Evolutionary conservation across 1,140 invertebrate species (phyloP).

Genomic region (Drosophila santomea): DNA sequence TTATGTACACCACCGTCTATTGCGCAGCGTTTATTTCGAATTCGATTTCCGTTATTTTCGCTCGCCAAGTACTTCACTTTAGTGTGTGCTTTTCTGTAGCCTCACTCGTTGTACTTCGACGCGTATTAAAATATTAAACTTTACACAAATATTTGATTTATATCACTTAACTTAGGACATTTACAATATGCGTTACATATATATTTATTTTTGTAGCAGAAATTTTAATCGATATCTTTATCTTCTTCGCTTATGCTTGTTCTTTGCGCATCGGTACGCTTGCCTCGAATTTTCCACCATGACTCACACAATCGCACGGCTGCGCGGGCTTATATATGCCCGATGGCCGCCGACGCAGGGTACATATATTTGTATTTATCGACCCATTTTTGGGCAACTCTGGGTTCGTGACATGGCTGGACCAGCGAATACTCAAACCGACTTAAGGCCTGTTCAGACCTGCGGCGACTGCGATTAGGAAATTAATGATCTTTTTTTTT

Average conservation of each 20-base stretch:
- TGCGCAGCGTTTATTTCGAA: constrained; percentile 61
- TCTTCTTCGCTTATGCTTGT: constrained; percentile 65
- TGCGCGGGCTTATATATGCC: constrained; percentile 1
- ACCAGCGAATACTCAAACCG: too few species aligned
- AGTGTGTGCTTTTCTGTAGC: constrained; percentile 49
- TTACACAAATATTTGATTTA: constrained; percentile 80
- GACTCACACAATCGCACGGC: constrained; percentile 40
- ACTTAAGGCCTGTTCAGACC: too few species aligned
- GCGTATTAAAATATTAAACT: constrained; percentile 79
- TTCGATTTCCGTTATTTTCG: constrained; percentile 36
- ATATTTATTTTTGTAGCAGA: constrained; percentile 77
- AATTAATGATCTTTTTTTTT: too few species aligned
- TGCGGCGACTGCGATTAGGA: too few species aligned
- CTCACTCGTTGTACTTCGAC: constrained; percentile 83
- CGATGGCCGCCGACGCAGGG: too few species aligned
- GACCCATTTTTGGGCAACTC: background rate
- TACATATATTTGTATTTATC: background rate
- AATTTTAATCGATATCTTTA: constrained; percentile 80
- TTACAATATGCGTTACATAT: constrained; percentile 83
- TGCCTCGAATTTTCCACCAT: constrained; percentile 74
- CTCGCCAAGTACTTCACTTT: constrained; percentile 69
- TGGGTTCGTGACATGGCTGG: background rate
- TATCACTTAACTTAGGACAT: constrained; percentile 81
- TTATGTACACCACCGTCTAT: constrained; percentile 65
- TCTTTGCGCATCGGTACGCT: constrained; percentile 74